Percentiles rank a stretch among this genome's conserved stretches.
Evolutionary conservation across 2,888 invertebrate species (phyloP).

Genomic region (Sinelater perroti): DNA sequence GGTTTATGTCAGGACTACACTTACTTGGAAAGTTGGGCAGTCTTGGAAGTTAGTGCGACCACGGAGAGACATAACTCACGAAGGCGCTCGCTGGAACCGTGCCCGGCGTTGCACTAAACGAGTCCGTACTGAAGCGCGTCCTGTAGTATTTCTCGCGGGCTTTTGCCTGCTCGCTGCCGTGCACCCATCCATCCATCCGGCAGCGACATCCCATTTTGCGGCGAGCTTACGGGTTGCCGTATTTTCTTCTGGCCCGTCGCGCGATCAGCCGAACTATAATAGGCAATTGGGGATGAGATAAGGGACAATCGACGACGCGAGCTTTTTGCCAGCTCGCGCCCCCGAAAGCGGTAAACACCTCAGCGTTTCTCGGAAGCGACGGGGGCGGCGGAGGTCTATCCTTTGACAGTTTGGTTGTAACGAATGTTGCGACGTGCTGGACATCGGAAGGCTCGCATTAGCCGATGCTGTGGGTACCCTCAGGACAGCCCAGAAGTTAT

Average conservation of each 20-base stretch:
- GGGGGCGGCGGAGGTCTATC: constrained; percentile 22
- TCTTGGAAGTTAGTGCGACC: constrained; percentile 54
- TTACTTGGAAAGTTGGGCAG: constrained; percentile 53
- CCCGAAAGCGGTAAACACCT: constrained; percentile 15
- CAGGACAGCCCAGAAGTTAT: constrained; percentile 49
- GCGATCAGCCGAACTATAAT: too few species aligned
- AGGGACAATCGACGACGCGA: too few species aligned
- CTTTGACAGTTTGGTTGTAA: constrained; percentile 41
- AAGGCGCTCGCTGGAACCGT: constrained; percentile 50
- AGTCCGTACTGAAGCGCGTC: constrained; percentile 46
- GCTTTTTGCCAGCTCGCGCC: too few species aligned
- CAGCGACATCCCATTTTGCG: too few species aligned
- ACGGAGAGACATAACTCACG: constrained; percentile 57
- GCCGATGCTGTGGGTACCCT: constrained; percentile 46
- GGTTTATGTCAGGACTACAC: constrained; percentile 39
- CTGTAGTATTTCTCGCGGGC: constrained; percentile 44
- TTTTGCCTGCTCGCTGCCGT: constrained; percentile 29
- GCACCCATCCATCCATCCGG: too few species aligned
- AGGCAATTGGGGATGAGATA: too few species aligned
- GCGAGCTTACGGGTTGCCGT: too few species aligned
- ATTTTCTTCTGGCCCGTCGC: too few species aligned
- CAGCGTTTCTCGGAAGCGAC: constrained; percentile 5
- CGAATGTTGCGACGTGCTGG: constrained; percentile 50
- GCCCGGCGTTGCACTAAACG: constrained; percentile 45
- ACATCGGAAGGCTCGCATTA: constrained; percentile 50